Evolutionary conservation across 1,140 invertebrate genomes (phyloP), one percentile per base, ranked within the genome.

Genomic region (Drosophila mauritiana): DNA sequence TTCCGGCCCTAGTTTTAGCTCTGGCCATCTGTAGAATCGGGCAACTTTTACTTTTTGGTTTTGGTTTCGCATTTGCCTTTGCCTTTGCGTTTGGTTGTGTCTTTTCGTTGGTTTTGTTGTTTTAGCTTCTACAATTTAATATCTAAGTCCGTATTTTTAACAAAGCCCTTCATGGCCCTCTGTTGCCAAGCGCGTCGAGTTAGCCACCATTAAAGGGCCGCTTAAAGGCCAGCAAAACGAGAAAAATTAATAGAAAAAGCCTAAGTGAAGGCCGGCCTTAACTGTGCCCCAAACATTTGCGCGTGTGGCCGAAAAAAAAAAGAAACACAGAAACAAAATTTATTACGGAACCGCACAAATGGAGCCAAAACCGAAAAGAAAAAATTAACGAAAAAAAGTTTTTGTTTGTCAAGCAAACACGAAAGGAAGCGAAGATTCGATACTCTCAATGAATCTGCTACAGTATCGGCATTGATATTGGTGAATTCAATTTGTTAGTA

Each of bases 1-100:
- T 86, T 86, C 82, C 82, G 82, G 82, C 56, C 37, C 20, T 11
- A 48, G 20, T 64, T 15, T 43, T 40, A 45, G 82, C 53, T 77
- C 52, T 56, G 63, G 55, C 78, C 78, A 82, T 82, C 80, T 86
- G 73, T 76, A 78, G 81, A 85, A 85, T 80, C 67, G 46, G 53
- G 52, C 63, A 86, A 82, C 82, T 86, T 86, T 86, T 86, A 88
- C 82, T 88, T 86, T 85, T 86, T 49, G 20, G 25, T 36, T 55
- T 70, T 52, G 27, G 49, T 8, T 31, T 31, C 10, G 31, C 7
- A 8, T 31, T 31, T 31, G 31, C 31, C 3, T 31, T 31, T 31
- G 27, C 27, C 8, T 10, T 31, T 31, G 31, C 31, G 8, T 31
- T 31, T 49, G 15, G 34, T 43, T 55, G 69, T 52, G 27, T 15